These are phyloP conservation scores for Phallusia fumigata DNA, from an alignment of 23 tunicate genomes.

Conservation along the genomic window DNA sequence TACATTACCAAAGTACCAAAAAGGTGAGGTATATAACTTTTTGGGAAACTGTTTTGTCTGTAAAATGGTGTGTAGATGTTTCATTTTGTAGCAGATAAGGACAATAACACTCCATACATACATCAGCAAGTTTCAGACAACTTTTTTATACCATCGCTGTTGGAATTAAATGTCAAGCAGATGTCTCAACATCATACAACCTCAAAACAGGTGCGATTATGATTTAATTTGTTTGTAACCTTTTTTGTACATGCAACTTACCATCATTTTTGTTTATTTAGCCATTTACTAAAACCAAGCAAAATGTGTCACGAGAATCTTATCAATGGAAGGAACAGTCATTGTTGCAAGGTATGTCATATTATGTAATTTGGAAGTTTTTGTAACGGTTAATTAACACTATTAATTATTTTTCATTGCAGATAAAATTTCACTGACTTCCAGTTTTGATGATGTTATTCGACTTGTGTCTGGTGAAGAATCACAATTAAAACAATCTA, in stretches of 20 bases:
- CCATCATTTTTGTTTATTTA: too few species aligned
- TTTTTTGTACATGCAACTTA: neutral
- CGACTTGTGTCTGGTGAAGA: constrained; percentile 23
- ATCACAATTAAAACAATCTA: constrained; percentile 27
- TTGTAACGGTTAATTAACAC: too few species aligned
- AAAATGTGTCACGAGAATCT: constrained; percentile 16
- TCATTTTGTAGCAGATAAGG: neutral
- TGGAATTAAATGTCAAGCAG: constrained; percentile 28
- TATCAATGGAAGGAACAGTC: constrained; percentile 53
- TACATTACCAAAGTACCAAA: constrained; percentile 26
- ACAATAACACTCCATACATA: constrained; percentile 17
- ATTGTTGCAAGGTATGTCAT: constrained; percentile 4
- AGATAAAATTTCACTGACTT: constrained; percentile 20
- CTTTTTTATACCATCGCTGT: constrained; percentile 35
- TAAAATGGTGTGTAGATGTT: neutral
- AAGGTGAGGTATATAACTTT: neutral
- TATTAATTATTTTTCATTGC: neutral
- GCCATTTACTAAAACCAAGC: neutral
- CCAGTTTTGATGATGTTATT: constrained; percentile 63
- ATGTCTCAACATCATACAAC: neutral
- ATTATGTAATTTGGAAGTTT: too few species aligned
- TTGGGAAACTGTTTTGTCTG: neutral
- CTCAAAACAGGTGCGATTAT: constrained; percentile 1
- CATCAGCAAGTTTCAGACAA: constrained; percentile 38
- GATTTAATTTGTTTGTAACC: neutral